Evolutionary conservation across 2,888 invertebrate genomes (phyloP).

Genomic region (Teinopalpus imperialis): DNA sequence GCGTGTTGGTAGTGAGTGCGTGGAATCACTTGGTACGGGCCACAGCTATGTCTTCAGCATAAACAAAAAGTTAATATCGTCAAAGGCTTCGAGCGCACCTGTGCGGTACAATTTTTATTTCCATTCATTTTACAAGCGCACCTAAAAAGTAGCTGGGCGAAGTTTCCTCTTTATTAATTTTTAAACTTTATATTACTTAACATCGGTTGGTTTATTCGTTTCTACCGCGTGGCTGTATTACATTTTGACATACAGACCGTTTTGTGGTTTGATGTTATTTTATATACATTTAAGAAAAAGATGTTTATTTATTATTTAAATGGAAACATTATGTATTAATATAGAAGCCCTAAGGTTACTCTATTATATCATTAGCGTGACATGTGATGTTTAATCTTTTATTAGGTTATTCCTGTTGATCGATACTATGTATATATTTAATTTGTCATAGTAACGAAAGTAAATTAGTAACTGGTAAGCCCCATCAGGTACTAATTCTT

Average conservation of each 20-base stretch:
- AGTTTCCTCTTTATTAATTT: conserved; percentile 81
- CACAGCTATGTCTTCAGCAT: conserved; percentile 35
- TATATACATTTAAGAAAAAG: no score
- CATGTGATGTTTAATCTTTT: no score
- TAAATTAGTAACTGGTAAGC: no score
- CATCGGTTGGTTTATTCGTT: conserved; percentile 68
- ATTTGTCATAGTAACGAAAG: no score
- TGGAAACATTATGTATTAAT: no score
- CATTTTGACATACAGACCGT: conserved; percentile 18
- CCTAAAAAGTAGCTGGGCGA: conserved; percentile 73
- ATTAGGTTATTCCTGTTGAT: no score
- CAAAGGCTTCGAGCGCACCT: conserved; percentile 78
- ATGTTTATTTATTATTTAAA: no score
- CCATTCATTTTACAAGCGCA: conserved; percentile 80
- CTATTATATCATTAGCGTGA: no score
- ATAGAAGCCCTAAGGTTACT: no score
- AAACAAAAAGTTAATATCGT: conserved; percentile 78
- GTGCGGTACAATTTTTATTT: conserved; percentile 78
- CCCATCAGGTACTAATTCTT: no score
- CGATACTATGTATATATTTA: no score
- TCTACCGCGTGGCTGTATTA: conserved; percentile 34
- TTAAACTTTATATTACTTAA: conserved; percentile 81
- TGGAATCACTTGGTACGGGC: conserved; percentile 33
- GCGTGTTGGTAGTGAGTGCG: conserved; percentile 19
- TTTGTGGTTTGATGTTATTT: no score